Conservation (phyloP, 2,888 invertebrate genomes). For the Trichogramma dendrolimi region DNA sequence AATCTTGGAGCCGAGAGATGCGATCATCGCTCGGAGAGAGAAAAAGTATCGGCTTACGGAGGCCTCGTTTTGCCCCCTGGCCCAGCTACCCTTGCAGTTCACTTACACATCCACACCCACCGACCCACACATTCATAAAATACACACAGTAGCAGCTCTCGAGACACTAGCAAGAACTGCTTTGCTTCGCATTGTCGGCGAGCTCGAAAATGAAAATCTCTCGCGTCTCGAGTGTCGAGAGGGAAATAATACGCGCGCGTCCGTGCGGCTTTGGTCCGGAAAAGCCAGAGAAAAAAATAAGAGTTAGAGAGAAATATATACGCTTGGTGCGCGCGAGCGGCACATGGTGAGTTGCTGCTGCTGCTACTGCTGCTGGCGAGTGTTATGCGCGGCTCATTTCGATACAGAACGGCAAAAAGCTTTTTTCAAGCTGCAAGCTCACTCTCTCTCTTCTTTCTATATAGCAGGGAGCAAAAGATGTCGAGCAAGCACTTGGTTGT, state of each 20-base stretch:
- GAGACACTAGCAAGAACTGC: too few relatives aligned
- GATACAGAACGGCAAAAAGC: conserved; percentile 18
- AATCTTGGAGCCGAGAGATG: too few relatives aligned
- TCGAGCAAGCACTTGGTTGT: conserved; percentile 23
- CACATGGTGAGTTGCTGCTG: too few relatives aligned
- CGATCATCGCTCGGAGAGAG: too few relatives aligned
- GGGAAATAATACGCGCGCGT: too few relatives aligned
- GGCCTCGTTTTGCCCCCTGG: too few relatives aligned
- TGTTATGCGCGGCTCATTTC: conserved; percentile 10
- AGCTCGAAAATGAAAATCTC: not conserved
- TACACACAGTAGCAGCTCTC: too few relatives aligned
- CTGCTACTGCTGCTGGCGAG: not conserved
- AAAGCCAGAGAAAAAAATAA: not conserved
- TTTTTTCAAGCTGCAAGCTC: conserved; percentile 3
- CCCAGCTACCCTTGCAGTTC: too few relatives aligned
- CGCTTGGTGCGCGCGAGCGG: too few relatives aligned
- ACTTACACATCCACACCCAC: too few relatives aligned
- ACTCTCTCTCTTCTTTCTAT: not conserved
- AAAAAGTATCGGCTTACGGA: too few relatives aligned
- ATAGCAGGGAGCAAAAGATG: conserved; percentile 16
- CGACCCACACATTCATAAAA: too few relatives aligned
- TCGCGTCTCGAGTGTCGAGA: not conserved
- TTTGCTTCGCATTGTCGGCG: not conserved
- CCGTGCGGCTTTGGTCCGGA: not conserved
- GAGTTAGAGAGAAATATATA: not conserved